Base-by-base conservation (phyloP, 2,113 vertebrate genomes). In the Semicossyphus pulcher region DNA sequence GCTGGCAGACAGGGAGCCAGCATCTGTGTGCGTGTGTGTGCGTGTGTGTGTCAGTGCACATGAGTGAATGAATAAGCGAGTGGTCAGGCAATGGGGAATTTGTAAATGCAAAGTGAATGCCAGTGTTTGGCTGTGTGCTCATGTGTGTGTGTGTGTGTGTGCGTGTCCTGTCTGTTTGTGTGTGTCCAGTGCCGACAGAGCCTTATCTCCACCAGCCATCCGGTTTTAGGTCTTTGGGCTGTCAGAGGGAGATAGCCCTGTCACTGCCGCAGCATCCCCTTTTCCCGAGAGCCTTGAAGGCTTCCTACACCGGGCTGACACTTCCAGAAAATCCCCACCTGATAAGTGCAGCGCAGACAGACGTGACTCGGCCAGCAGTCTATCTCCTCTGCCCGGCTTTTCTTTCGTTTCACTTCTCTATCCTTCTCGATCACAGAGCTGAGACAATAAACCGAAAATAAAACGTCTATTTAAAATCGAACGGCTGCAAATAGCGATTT, bases 181-280 rank as follows among this genome's bases (percentile, higher is more conserved):
- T 86, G 82, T 89, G 84, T 80, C 81, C 80, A 68, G 74, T 62
- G 81, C 64, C 31, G 77, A 83, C 63, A 75, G 61, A 72, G 78
- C 82, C 84, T 87, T 92, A 92, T 91, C 91, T 88, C 74, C 72
- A 42, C 68, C 87, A 87, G 87, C 84, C 91, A 92, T 91, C 91
- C 87, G 84, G 88, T 80, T 85, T 86, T 83, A 85, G 91, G 87
- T 89, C 89, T 90, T 88, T 76, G 84, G 87, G 78, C 89, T 91
- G 89, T 91, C 89, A 91, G 88, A 82, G 68, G 87, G 76, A 92
- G 89, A 92, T 92, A 92, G 89, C 88, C 89, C 87, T 88, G 89
- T 90, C 91, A 90, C 88, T 68, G 75, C 63, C 4, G 72, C 85
- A 67, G 66, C 90, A 78, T 83, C 75, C 81, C 71, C 79, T 68